Base-by-base conservation (phyloP, 1,140 invertebrate genomes). In the Stenopsyche tienmushanensis region DNA sequence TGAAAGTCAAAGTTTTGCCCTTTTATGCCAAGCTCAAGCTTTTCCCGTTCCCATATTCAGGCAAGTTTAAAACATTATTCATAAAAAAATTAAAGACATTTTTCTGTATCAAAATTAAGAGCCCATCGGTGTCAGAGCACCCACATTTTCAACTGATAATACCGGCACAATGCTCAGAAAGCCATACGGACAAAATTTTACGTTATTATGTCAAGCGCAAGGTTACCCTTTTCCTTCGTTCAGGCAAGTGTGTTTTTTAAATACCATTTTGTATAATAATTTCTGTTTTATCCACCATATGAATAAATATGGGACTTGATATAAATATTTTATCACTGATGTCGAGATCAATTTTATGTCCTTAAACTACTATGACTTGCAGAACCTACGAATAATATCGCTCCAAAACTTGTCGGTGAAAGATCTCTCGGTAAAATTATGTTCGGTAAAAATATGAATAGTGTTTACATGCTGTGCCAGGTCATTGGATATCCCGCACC, bases 21-120 rank as follows among this genome's bases (percentile, higher is more conserved):
- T 90, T 49, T 78, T 89, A 7, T 90, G 88, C 72, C 88, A 86
- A 75, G 86, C 87, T 58, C 89, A 91, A 80, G 87, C 85, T 29
- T 89, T 83, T 78, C 89, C 89, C 65, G 82, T 84, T 65, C 83
- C 83, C 25, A 73, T 82, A 49, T 82, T 83, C 76, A 84, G 83
- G 83, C 84, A 81, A 80, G 77, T 65, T 66, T 34, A n/a, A n/a
- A n/a, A 29, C n/a, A 58, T n/a, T 34, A 10, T 84, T 85, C 39
- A 74, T 81, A 62, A 84, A 83, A 44, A 64, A 41, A n/a, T 18
- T 49, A 9, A 49, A 20, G 13, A 20, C 13, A 18, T 21, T 18
- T 18, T 17, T 49, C 21, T 53, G 24, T 57, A 21, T 42, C 3
- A 41, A 39, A n/a, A 72, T 72, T 3, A 81, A 87, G 85, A 87